Evolutionary conservation across 1,140 invertebrate species (phyloP), one percentile per base, ranked within the genome.

Genomic region (Lasioglossum albipes): DNA sequence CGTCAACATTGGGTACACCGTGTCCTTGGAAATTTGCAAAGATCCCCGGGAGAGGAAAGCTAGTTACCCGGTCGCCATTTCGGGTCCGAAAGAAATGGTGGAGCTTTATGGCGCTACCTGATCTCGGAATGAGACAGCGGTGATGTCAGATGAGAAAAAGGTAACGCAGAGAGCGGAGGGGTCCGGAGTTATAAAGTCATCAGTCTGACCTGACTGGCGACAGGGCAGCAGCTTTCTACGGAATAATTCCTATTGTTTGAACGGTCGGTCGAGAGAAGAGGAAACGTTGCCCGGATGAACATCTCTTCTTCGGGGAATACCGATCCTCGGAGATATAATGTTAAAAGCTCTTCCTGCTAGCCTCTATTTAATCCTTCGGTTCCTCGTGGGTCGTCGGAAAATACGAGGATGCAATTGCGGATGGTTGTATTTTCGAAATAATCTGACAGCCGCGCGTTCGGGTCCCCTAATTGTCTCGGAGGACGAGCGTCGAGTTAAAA

Each of bases 51-150:
- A 49, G 20, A 62, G 22, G 66, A 77, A 70, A 77, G 57, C 22
- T 61, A 49, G 41, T 62, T 61, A 67, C 9, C 9, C 36, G 31
- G 12, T 10, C 49, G 31, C 22, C 27, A 45, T 68, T 36, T 57
- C 18, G 18, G n/a, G 31, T 12, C 4, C 0, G 6, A 10, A 57
- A 45, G 76, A 72, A 72, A 74, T 74, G 49, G 42, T 45, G 36
- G 36, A 27, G 52, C 7, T 86, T 84, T 82, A 84, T 70, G 76
- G 49, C 18, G 41, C 75, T 82, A 82, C 82, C 84, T 86, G 82
- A n/a, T 7, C 20, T 20, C 16, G 0, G 36, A 62, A 81, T 74
- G 54, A 79, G 84, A 86, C 79, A 66, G 62, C 54, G 2, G 27
- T 62, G 57, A 67, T 61, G 65, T 69, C 67, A 62, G 36, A 9